A percentile compares a stretch with the other conserved stretches of the same genome.
Conservation (phyloP, 2,797 vertebrate genomes). For the Cossypha caffra region DNA sequence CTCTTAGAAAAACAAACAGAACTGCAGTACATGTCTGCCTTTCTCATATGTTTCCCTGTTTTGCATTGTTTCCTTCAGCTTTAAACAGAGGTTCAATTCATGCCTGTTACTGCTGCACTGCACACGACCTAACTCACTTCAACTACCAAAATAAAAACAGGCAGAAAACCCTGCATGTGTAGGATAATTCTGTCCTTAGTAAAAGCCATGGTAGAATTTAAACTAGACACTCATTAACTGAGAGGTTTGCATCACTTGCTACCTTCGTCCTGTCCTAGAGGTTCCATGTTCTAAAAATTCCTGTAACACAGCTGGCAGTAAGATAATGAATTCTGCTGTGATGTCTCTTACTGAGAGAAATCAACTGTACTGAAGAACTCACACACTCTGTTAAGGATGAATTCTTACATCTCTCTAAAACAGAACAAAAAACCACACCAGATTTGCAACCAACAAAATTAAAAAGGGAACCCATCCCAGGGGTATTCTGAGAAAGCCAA, state of each 20-base stretch:
- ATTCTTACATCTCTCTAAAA: neutral
- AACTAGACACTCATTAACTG: neutral
- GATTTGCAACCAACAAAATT: neutral
- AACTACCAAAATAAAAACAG: neutral
- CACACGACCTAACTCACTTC: neutral
- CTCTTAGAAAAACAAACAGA: neutral
- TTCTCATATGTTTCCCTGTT: neutral
- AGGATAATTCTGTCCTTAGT: neutral
- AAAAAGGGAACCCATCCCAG: neutral
- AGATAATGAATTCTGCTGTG: neutral
- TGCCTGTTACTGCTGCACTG: neutral
- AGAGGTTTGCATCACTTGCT: neutral
- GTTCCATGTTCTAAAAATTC: neutral
- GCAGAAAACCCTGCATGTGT: neutral
- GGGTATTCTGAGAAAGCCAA: neutral
- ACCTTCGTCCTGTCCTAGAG: neutral
- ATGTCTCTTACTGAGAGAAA: neutral
- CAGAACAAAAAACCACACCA: neutral
- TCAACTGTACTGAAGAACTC: neutral
- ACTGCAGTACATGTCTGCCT: neutral
- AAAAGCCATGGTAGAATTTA: neutral
- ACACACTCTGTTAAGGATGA: neutral
- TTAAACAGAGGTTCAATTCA: neutral
- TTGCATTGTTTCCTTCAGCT: neutral
- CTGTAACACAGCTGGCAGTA: neutral